These are phyloP conservation scores for Darevskia mixta DNA, from an alignment of 2,797 vertebrate genomes.

Conservation along the genomic window DNA sequence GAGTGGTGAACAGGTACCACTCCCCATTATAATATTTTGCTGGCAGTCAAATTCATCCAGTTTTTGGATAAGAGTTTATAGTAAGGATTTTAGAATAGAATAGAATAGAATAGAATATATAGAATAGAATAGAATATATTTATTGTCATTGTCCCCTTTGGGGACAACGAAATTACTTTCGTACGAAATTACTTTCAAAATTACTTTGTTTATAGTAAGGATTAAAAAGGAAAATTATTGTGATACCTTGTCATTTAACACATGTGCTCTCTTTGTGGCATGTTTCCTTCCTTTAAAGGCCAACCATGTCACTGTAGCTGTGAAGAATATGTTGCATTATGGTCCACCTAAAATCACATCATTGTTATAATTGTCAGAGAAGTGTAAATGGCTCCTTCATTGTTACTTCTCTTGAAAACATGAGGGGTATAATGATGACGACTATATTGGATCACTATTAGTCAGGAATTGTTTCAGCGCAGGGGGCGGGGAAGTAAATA, in stretches of 20 bases:
- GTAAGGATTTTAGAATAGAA: too few species aligned
- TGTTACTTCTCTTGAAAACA: constrained; percentile 5
- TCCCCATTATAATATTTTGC: too few species aligned
- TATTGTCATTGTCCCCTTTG: too few species aligned
- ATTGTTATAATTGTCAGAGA: constrained; percentile 15
- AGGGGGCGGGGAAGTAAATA: too few species aligned
- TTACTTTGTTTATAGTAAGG: constrained; percentile 41
- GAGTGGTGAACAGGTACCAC: too few species aligned
- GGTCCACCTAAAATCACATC: constrained; percentile 29
- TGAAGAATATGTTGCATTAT: background rate
- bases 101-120: too few species aligned
- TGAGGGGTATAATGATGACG: background rate
- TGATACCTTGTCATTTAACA: constrained; percentile 28
- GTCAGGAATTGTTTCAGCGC: too few species aligned
- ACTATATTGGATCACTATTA: background rate
- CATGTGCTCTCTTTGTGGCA: background rate
- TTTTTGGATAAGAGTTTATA: too few species aligned
- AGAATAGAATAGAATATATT: too few species aligned
- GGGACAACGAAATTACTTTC: too few species aligned
- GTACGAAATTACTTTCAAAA: too few species aligned
- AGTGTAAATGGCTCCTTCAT: background rate
- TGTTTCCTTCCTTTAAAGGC: constrained; percentile 17
- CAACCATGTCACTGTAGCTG: background rate
- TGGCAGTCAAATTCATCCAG: too few species aligned
- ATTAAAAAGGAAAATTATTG: constrained; percentile 14